phyloP scores from a whole-genome alignment of 2,888 invertebrate genomes.

The Seladonia tumulorum region DNA sequence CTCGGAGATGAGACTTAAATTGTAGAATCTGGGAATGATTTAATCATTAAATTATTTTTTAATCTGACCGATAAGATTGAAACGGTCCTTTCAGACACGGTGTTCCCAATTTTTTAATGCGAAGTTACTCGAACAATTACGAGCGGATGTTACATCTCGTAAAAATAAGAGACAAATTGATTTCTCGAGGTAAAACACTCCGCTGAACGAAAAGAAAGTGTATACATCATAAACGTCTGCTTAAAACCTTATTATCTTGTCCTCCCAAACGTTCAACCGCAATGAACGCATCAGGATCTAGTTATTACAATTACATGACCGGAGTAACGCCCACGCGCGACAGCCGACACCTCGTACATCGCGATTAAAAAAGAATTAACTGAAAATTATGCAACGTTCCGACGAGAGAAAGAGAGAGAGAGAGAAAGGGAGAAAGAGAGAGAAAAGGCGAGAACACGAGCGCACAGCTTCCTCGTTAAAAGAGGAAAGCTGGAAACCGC shows the following conservation, averaged over 20 bases:
- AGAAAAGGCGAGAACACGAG: background rate
- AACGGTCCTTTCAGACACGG: no score
- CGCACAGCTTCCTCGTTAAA: background rate
- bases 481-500: constrained; percentile 33
- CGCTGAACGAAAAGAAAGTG: background rate
- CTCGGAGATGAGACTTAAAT: no score
- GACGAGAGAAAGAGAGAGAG: background rate
- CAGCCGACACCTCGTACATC: background rate
- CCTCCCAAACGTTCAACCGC: background rate
- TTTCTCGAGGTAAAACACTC: background rate
- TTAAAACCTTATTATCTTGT: background rate
- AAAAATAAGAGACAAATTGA: background rate
- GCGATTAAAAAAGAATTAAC: constrained; percentile 3
- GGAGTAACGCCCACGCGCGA: background rate
- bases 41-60: no score
- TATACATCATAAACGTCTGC: constrained; percentile 2
- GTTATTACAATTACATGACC: background rate
- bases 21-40: no score
- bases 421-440: background rate
- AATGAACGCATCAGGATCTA: background rate
- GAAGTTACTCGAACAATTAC: background rate
- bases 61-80: no score
- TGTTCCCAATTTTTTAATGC: background rate
- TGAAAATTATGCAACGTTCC: constrained; percentile 10
- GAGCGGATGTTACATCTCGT: background rate